These are phyloP conservation scores for Tachina grossa DNA, from an alignment of 2,888 invertebrate species.

Conservation along the genomic window DNA sequence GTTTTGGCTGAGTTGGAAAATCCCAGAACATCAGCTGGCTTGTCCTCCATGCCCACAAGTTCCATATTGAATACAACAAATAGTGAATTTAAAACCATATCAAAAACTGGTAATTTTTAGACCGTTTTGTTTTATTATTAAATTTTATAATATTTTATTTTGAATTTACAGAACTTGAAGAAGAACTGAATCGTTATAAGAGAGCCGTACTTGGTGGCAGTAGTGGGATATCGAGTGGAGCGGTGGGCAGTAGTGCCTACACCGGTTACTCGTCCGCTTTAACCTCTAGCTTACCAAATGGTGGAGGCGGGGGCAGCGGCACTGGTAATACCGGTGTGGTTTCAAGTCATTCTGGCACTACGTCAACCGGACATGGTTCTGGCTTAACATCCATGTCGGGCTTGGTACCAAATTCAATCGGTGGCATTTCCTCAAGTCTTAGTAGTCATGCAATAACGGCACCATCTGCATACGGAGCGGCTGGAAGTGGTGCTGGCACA, in stretches of 20 bases:
- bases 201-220: constrained; percentile 78
- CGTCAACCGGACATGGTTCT: constrained; percentile 66
- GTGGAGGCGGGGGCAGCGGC: constrained; percentile 73
- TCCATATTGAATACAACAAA: constrained; percentile 79
- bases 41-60: constrained; percentile 80
- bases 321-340: constrained; percentile 57
- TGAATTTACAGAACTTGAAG: constrained; percentile 77
- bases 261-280: constrained; percentile 78
- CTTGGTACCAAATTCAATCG: constrained; percentile 80
- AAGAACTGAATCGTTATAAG: constrained; percentile 81
- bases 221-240: constrained; percentile 74
- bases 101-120: constrained; percentile 79
- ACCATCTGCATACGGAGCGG: constrained; percentile 83
- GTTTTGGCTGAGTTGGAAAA: constrained; percentile 95
- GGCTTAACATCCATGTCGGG: constrained; percentile 80
- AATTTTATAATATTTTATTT: neutral
- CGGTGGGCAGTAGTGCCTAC: constrained; percentile 67
- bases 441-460: constrained; percentile 86
- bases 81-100: constrained; percentile 81
- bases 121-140: neutral
- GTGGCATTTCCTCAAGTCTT: constrained; percentile 86
- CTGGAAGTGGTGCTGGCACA: constrained; percentile 77
- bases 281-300: constrained; percentile 78
- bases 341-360: constrained; percentile 62
- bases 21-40: constrained; percentile 84